Percentiles rank a stretch among this genome's conserved stretches.
These are phyloP conservation scores for Ctenomys sociabilis DNA, from an alignment of 2,113 vertebrate species.

Conservation along the genomic window DNA sequence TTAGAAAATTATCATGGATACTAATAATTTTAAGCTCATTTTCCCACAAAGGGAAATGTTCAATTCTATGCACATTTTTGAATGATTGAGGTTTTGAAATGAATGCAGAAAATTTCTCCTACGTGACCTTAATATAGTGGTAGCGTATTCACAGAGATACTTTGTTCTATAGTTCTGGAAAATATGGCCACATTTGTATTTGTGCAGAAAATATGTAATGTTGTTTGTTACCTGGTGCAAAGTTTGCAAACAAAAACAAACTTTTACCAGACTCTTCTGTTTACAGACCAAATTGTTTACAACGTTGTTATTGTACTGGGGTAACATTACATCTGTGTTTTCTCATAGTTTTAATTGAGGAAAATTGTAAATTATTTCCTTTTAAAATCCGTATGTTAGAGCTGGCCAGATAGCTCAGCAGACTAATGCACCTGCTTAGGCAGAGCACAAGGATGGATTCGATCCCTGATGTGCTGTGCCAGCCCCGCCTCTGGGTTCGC, in stretches of 20 bases:
- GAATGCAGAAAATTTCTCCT: not conserved
- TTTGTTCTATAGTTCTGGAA: not conserved
- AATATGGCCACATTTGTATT: not conserved
- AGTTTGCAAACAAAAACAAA: not conserved
- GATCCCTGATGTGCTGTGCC: no score
- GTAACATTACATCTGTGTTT: no score
- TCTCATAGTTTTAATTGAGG: not conserved
- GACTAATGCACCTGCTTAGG: no score
- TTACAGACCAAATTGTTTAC: not conserved
- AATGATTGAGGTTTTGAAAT: not conserved
- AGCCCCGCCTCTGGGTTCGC: no score
- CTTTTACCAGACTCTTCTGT: not conserved
- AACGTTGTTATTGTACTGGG: no score
- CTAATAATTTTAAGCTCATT: constrained; percentile 38
- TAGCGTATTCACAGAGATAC: not conserved
- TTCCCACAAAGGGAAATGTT: not conserved
- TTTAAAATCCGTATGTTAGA: not conserved
- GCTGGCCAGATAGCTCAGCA: no score
- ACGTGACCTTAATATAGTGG: not conserved
- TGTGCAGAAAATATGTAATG: not conserved
- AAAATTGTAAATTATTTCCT: not conserved
- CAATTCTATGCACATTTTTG: not conserved
- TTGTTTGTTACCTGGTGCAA: not conserved
- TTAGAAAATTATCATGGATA: not conserved
- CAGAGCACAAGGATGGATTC: no score